A percentile compares a stretch with the other conserved stretches of the same genome.
Evolutionary conservation across 1,140 invertebrate species (phyloP).

Genomic region (Riptortus pedestris): DNA sequence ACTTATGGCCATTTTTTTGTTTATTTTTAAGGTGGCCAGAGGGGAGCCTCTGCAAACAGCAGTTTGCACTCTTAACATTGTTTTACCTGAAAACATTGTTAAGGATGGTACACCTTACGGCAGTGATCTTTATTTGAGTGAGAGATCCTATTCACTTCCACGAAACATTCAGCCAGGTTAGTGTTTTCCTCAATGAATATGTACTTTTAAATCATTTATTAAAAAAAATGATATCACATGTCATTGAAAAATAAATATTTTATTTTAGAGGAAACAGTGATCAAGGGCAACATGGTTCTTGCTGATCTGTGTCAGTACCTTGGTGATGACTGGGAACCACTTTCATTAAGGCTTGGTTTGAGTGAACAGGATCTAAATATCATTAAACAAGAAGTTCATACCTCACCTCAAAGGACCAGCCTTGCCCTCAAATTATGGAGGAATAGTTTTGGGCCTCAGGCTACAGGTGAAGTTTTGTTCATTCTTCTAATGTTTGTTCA

Average conservation of each 20-base stretch:
- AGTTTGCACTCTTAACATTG: constrained; percentile 82
- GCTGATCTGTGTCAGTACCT: constrained; percentile 86
- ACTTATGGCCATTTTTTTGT: too few relatives aligned
- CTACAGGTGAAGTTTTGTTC: constrained; percentile 37
- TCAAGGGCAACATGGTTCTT: constrained; percentile 67
- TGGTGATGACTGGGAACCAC: constrained; percentile 81
- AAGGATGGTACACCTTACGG: constrained; percentile 58
- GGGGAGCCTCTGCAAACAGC: constrained; percentile 76
- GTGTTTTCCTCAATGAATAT: constrained; percentile 24
- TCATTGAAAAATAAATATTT: background rate
- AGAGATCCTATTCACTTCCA: constrained; percentile 55
- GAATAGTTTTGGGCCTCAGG: constrained; percentile 39
- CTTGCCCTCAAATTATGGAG: constrained; percentile 68
- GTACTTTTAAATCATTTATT: too few relatives aligned
- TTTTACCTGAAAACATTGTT: constrained; percentile 65
- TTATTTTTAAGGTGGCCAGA: constrained; percentile 44
- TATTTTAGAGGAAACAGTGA: constrained; percentile 46
- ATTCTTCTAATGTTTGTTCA: too few relatives aligned
- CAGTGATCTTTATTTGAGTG: constrained; percentile 53
- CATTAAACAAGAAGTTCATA: constrained; percentile 60
- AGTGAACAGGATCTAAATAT: constrained; percentile 74
- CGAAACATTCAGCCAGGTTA: constrained; percentile 45
- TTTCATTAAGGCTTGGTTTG: constrained; percentile 76
- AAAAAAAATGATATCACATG: background rate
- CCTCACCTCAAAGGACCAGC: constrained; percentile 17